These are phyloP conservation scores for Danio kyathit DNA, from an alignment of 2,797 vertebrate genomes.

Conservation along the genomic window DNA sequence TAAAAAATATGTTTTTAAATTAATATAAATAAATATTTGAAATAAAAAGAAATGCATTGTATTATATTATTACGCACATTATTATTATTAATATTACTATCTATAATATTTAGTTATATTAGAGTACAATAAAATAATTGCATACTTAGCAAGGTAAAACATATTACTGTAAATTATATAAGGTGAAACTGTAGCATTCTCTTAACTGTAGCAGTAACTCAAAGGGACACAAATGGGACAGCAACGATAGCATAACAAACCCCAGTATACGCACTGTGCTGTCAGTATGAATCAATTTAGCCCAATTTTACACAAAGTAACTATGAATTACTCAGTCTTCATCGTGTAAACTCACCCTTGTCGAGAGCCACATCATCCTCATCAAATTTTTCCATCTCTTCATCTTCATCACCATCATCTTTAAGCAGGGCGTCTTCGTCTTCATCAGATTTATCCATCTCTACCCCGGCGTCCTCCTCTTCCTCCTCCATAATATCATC, in stretches of 20 bases:
- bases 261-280: background rate
- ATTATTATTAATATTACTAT: too few species aligned
- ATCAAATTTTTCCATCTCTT: conserved; percentile 73
- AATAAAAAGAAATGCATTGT: background rate
- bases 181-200: background rate
- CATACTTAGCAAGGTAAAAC: too few species aligned
- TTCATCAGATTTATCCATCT: conserved; percentile 64
- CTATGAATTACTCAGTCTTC: conserved; percentile 80
- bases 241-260: background rate
- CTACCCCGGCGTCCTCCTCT: conserved; percentile 73
- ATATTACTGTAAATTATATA: too few species aligned
- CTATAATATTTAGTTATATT: too few species aligned
- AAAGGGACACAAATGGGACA: background rate
- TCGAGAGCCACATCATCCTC: conserved; percentile 77
- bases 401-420: conserved; percentile 50
- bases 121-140: background rate
- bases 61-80: too few species aligned
- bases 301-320: conserved; percentile 13
- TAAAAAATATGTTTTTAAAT: too few species aligned
- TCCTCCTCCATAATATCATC: conserved; percentile 83
- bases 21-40: too few species aligned
- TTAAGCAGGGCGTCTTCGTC: conserved; percentile 71
- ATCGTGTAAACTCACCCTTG: conserved; percentile 81
- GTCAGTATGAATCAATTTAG: conserved; percentile 23
- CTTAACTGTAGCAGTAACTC: background rate